Conservation (phyloP, 1,140 invertebrate genomes). For the Vanessa tameamea region DNA sequence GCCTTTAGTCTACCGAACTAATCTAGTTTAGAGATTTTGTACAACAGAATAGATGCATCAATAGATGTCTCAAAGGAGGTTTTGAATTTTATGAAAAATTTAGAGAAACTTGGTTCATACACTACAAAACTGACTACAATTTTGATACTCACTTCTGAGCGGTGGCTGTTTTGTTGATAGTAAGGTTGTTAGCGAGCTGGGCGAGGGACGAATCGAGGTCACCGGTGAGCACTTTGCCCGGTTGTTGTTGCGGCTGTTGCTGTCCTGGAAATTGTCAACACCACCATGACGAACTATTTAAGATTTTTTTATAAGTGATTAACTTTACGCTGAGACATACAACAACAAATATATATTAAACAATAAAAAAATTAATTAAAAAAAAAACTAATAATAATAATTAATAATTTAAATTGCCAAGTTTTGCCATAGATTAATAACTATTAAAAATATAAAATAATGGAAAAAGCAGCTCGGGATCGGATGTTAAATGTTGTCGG, state of each 20-base stretch:
- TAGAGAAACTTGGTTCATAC: not conserved
- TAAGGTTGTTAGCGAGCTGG: conserved; percentile 93
- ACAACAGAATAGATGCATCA: too few relatives aligned
- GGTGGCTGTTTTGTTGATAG: conserved; percentile 91
- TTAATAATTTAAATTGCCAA: too few relatives aligned
- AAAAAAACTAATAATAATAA: too few relatives aligned
- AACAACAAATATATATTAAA: not conserved
- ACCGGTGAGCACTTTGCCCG: conserved; percentile 90
- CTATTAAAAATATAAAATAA: too few relatives aligned
- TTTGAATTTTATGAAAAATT: too few relatives aligned
- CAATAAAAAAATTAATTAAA: too few relatives aligned
- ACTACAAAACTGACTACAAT: not conserved
- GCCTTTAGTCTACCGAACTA: too few relatives aligned
- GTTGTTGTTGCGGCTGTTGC: conserved; percentile 80
- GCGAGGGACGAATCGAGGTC: conserved; percentile 96
- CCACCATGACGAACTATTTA: conserved; percentile 2
- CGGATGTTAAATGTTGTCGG: too few relatives aligned
- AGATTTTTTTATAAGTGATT: not conserved
- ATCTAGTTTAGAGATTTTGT: too few relatives aligned
- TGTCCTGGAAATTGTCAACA: conserved; percentile 59
- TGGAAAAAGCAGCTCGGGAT: too few relatives aligned
- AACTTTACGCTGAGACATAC: not conserved
- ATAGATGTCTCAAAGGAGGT: too few relatives aligned
- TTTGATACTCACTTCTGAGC: conserved; percentile 66
- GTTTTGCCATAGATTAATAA: too few relatives aligned